Evolutionary conservation across 2,797 vertebrate genomes (phyloP).

Genomic region (Gastrophryne carolinensis): DNA sequence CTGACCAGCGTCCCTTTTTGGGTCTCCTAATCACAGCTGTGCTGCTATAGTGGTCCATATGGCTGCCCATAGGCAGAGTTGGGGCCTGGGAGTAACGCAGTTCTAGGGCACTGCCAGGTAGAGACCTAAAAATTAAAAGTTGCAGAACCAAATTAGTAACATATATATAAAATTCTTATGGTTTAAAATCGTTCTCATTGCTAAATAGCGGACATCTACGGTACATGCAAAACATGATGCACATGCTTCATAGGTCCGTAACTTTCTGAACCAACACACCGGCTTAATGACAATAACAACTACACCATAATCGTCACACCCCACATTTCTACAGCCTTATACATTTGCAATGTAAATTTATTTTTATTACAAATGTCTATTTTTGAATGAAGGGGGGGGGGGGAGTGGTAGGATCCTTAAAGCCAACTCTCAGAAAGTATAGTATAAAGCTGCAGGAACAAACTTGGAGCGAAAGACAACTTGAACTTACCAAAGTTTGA

Average conservation of each 20-base stretch:
- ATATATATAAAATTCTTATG: neutral
- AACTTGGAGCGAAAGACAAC: neutral
- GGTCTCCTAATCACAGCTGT: conserved; percentile 74
- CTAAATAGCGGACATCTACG: neutral
- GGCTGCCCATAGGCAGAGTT: conserved; percentile 63
- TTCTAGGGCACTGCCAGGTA: conserved; percentile 86
- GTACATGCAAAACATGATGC: neutral
- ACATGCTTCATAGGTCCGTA: conserved; percentile 14
- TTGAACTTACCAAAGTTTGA: neutral
- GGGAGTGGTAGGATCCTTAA: neutral
- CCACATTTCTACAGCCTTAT: neutral
- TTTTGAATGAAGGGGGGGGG: neutral
- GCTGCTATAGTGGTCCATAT: conserved; percentile 80
- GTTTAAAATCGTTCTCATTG: neutral
- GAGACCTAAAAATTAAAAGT: conserved; percentile 68
- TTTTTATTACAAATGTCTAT: too few relatives aligned
- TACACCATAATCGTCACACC: neutral
- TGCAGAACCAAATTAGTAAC: neutral
- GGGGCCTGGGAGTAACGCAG: conserved; percentile 81
- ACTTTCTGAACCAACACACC: neutral
- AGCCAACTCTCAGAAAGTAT: neutral
- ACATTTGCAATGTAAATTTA: neutral
- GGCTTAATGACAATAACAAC: neutral
- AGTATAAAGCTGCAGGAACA: neutral
- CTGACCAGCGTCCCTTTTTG: conserved; percentile 80